phyloP scores from a whole-genome alignment of 1,140 invertebrate species.

The Danaus plexippus region DNA sequence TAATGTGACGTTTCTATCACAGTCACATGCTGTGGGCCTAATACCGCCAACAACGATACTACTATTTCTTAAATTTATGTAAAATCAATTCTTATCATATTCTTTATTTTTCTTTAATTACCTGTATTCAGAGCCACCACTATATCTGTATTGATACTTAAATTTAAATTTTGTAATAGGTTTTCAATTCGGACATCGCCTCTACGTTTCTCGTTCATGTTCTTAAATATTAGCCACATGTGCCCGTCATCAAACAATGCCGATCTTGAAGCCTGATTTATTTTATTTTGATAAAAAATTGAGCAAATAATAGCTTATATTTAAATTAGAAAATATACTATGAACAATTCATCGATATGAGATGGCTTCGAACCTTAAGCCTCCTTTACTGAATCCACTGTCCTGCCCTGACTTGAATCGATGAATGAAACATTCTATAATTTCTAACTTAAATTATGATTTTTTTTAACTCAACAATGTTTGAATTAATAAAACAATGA shows the following conservation, averaged over 20 bases:
- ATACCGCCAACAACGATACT: too few species aligned
- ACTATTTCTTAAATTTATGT: too few species aligned
- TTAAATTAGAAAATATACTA: too few species aligned
- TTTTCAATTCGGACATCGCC: not conserved
- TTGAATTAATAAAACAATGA: constrained; percentile 11
- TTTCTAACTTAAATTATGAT: too few species aligned
- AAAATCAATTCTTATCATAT: too few species aligned
- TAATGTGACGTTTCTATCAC: not conserved
- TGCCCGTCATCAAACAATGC: constrained; percentile 40
- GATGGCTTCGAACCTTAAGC: too few species aligned
- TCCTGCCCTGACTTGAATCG: too few species aligned
- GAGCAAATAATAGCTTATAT: too few species aligned
- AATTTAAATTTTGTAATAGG: constrained; percentile 30
- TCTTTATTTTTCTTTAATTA: constrained; percentile 21
- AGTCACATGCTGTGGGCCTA: not conserved
- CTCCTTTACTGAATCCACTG: too few species aligned
- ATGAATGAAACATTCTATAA: too few species aligned
- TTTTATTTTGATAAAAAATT: constrained; percentile 1
- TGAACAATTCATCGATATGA: too few species aligned
- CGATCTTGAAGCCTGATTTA: constrained; percentile 25
- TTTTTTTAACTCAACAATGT: too few species aligned
- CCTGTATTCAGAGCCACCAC: constrained; percentile 28
- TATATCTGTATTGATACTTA: constrained; percentile 49
- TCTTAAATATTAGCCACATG: constrained; percentile 39
- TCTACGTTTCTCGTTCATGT: constrained; percentile 1